These are phyloP conservation scores for Oncopodura yosiiana DNA, from an alignment of 1,140 invertebrate genomes.

Conservation along the genomic window DNA sequence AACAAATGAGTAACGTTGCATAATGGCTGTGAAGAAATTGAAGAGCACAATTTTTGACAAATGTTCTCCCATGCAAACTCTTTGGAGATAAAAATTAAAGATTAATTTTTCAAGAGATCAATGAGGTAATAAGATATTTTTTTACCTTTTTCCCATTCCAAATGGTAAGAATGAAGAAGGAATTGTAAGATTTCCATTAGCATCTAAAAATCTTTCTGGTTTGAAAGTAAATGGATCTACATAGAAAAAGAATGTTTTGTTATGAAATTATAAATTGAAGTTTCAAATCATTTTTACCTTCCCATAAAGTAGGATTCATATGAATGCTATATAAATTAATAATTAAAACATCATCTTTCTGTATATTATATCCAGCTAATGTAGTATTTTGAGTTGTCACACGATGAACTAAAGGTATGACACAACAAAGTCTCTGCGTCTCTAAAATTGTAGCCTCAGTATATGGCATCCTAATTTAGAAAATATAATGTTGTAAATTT, in stretches of 20 bases:
- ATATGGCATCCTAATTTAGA: slow-evolving; percentile 59
- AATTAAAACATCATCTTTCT: slow-evolving; percentile 72
- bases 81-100: slow-evolving; percentile 39
- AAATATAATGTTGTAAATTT: neutral
- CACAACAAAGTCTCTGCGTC: slow-evolving; percentile 64
- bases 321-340: slow-evolving; percentile 66
- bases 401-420: slow-evolving; percentile 66
- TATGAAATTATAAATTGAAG: no score
- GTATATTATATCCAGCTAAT: slow-evolving; percentile 60
- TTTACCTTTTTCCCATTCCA: slow-evolving; percentile 51
- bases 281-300: no score
- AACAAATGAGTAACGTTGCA: slow-evolving; percentile 65
- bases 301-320: slow-evolving; percentile 59
- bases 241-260: no score
- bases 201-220: slow-evolving; percentile 64
- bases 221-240: slow-evolving; percentile 62
- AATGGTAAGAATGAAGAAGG: slow-evolving; percentile 64
- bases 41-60: slow-evolving; percentile 77
- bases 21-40: slow-evolving; percentile 61
- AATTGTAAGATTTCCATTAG: slow-evolving; percentile 52
- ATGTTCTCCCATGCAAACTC: slow-evolving; percentile 73
- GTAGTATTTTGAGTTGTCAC: slow-evolving; percentile 59
- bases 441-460: slow-evolving; percentile 66
- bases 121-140: neutral
- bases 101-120: neutral